These are phyloP conservation scores for Hydropotes inermis DNA, from an alignment of 2,113 vertebrate genomes.

Conservation along the genomic window DNA sequence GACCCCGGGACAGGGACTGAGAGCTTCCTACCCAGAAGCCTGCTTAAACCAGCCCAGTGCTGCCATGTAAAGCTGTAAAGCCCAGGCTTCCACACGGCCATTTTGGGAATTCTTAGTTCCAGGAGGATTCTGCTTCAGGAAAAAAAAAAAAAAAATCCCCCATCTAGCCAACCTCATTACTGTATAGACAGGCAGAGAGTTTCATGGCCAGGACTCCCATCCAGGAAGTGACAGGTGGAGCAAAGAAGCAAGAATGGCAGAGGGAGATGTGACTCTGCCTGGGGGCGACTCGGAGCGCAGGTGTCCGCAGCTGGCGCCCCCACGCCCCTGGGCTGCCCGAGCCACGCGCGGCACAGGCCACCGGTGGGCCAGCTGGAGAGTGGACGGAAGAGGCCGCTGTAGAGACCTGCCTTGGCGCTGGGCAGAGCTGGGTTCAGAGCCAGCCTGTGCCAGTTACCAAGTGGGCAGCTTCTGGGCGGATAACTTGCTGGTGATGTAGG, in stretches of 20 bases:
- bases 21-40: not conserved
- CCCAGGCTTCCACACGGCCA: not conserved
- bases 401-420: not conserved
- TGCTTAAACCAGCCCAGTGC: not conserved
- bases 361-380: not conserved
- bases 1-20: not conserved
- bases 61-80: not conserved
- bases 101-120: not conserved
- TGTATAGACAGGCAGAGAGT: not conserved
- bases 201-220: not conserved
- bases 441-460: not conserved
- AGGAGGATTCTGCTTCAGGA: not conserved
- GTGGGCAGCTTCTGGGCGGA: not conserved
- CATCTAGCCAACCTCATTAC: not conserved
- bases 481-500: not conserved
- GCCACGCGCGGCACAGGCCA: not conserved
- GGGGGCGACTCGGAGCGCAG: not conserved
- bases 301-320: not conserved
- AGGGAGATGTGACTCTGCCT: not conserved
- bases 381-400: not conserved
- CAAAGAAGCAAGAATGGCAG: not conserved
- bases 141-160: not conserved
- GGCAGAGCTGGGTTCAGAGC: not conserved
- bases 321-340: fast-evolving
- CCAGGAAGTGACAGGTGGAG: not conserved